A percentile compares a stretch with the other conserved stretches of the same genome.
Conservation (phyloP, 2,888 invertebrate species). For the Cataglyphis cursor region DNA sequence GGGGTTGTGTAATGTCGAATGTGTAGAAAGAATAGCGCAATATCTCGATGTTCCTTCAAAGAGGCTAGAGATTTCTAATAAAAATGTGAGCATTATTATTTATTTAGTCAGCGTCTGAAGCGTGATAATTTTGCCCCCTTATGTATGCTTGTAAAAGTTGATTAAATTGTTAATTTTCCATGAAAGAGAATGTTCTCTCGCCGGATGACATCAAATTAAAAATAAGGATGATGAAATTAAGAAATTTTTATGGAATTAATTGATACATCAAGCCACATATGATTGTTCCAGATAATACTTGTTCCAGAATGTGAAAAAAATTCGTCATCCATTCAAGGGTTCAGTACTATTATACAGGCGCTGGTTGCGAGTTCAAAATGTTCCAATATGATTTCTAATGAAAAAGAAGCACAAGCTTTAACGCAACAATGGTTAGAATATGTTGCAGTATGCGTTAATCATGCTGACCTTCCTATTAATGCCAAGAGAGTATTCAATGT, state of each 20-base stretch:
- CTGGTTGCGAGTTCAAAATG: conserved; percentile 78
- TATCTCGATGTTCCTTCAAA: conserved; percentile 80
- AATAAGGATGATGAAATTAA: neutral
- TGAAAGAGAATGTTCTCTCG: neutral
- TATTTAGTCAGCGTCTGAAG: neutral
- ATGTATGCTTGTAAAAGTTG: neutral
- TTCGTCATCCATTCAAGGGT: conserved; percentile 79
- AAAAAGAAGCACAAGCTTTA: conserved; percentile 79
- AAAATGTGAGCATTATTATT: conserved; percentile 78
- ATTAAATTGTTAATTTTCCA: neutral
- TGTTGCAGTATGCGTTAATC: conserved; percentile 88
- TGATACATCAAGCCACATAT: neutral
- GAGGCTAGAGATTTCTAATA: conserved; percentile 79
- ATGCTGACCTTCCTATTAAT: conserved; percentile 87
- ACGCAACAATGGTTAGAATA: conserved; percentile 90
- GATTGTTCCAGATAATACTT: conserved; percentile 74
- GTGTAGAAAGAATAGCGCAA: conserved; percentile 80
- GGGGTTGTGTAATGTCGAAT: conserved; percentile 83
- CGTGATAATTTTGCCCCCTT: neutral
- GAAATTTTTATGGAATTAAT: neutral
- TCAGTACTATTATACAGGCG: conserved; percentile 82
- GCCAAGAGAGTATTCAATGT: conserved; percentile 88
- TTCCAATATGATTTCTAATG: conserved; percentile 77
- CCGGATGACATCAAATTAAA: neutral
- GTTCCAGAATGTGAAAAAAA: conserved; percentile 72